phyloP scores from a whole-genome alignment of 53 echinoderm and acorn worm species.

The Paracentrotus lividus region DNA sequence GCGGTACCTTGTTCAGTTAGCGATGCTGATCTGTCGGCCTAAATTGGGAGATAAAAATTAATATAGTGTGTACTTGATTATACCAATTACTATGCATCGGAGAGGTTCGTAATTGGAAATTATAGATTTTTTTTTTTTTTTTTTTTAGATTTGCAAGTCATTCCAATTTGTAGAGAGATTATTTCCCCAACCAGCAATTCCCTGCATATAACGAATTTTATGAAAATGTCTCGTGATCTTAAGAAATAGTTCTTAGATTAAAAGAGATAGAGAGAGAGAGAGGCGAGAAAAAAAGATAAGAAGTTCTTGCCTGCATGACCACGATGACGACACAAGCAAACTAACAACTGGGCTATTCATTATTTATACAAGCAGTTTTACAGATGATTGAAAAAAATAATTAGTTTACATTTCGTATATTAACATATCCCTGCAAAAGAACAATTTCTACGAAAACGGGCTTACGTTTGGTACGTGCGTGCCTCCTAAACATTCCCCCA shows the following conservation, averaged over 20 bases:
- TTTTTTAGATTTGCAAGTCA: neutral
- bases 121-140: neutral
- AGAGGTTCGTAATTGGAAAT: neutral
- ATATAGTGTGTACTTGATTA: neutral
- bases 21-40: neutral
- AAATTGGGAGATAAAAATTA: neutral
- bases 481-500: neutral
- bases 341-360: too few relatives aligned
- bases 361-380: too few relatives aligned
- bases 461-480: constrained; percentile 1
- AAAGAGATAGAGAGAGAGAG: too few relatives aligned
- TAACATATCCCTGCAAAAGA: too few relatives aligned
- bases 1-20: neutral
- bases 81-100: neutral
- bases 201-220: too few relatives aligned
- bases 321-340: too few relatives aligned
- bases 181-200: too few relatives aligned
- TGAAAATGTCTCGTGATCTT: too few relatives aligned
- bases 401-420: neutral
- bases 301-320: too few relatives aligned
- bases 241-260: too few relatives aligned
- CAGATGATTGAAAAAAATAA: neutral
- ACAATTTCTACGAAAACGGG: neutral
- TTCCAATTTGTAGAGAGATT: too few relatives aligned
- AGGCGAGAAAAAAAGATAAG: too few relatives aligned